Base-by-base conservation (phyloP, 2,797 vertebrate genomes). In the Aulostomus chinensis region DNA sequence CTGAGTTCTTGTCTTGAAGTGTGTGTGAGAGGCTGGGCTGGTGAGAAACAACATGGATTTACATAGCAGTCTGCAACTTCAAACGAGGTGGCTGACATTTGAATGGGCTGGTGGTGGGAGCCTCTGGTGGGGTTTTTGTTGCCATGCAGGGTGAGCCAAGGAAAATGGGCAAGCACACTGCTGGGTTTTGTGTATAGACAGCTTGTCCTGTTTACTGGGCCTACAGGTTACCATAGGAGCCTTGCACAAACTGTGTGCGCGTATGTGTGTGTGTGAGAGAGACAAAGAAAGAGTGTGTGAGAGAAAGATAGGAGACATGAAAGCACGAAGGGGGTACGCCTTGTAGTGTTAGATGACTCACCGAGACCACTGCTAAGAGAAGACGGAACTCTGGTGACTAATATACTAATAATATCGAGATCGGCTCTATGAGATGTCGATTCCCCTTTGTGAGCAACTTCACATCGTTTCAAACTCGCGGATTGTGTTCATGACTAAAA, bases 211-310 rank as follows among this genome's bases (percentile, higher is more conserved):
- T 88, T 86, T 83, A 85, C 71, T 76, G 61, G 74, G 54, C 51
- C 73, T 53, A 78, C 80, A 87, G 82, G 86, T 89, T 87, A 85
- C 84, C 83, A 87, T 88, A 85, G 86, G 74, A 89, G 85, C 81
- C 49, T 52, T 1, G 39, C 69, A 59, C 54, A 70, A 81, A 80
- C 67, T 28, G 38, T 53, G 64, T 47, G 67, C 42, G 50, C 31
- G 30, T 25, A 28, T 28, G 57, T 13, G 5, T 9, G 25, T 22
- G 43, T n/a, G n/a, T n/a, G n/a, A n/a, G n/a, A 13, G 60, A 45
- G 65, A 83, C 67, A 78, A 73, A 78, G 58, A 48, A 15, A 28
- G 42, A 54, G 65, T 42, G 48, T 46, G 58, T 58, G 59, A 76
- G 58, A 70, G 56, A 52, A 58, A 33, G 69, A 67, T 36, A 57